A percentile compares a stretch with the other conserved stretches of the same genome.
phyloP scores from a whole-genome alignment of 1,140 invertebrate genomes.

The Apis laboriosa region DNA sequence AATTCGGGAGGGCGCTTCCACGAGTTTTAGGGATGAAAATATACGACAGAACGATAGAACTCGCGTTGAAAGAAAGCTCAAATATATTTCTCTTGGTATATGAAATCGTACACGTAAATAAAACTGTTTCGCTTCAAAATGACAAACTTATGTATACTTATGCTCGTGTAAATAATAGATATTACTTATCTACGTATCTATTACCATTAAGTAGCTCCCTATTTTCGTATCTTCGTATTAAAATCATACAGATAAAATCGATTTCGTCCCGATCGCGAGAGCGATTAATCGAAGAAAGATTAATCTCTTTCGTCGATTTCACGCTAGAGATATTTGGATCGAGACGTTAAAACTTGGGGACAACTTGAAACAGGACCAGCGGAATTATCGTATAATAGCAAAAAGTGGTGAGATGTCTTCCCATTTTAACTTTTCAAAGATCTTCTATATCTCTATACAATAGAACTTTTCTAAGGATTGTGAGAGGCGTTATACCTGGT shows the following conservation, averaged over 20 bases:
- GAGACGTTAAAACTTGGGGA: conserved; percentile 72
- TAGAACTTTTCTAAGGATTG: conserved; percentile 48
- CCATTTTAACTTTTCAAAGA: conserved; percentile 57
- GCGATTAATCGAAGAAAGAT: conserved; percentile 26
- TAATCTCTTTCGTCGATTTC: conserved; percentile 3
- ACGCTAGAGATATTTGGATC: conserved; percentile 67
- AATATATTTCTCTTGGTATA: not conserved
- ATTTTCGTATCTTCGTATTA: too few relatives aligned
- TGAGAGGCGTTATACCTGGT: conserved; percentile 44
- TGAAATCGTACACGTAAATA: not conserved
- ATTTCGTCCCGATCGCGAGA: too few relatives aligned
- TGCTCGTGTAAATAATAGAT: too few relatives aligned
- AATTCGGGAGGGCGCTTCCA: conserved; percentile 62
- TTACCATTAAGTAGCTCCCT: too few relatives aligned
- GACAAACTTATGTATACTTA: too few relatives aligned
- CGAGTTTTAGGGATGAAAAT: conserved; percentile 59
- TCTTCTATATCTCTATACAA: conserved; percentile 48
- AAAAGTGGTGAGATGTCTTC: conserved; percentile 67
- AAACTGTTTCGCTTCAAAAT: too few relatives aligned
- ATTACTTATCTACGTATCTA: too few relatives aligned
- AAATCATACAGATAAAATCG: too few relatives aligned
- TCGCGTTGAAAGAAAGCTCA: not conserved
- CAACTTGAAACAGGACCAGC: conserved; percentile 27
- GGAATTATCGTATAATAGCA: conserved; percentile 51
- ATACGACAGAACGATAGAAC: conserved; percentile 49